A percentile compares a stretch with the other conserved stretches of the same genome.
These are phyloP conservation scores for Pristionchus exspectatus DNA, from an alignment of 2,888 invertebrate species.

Conservation along the genomic window DNA sequence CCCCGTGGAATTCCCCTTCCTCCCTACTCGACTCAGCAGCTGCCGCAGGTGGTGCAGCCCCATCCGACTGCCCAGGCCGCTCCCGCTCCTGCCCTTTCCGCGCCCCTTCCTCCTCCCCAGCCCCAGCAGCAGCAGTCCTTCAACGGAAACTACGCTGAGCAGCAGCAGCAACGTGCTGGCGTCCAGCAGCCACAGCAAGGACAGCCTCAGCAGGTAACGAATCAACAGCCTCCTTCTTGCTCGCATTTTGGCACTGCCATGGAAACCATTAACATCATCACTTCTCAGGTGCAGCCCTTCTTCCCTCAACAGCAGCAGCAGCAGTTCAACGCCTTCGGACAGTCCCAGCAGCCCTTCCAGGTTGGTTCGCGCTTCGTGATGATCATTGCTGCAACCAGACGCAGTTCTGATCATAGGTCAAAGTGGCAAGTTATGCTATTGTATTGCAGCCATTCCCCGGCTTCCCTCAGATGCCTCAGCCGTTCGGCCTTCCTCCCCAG, in stretches of 20 bases:
- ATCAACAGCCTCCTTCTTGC: not conserved
- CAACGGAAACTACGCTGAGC: conserved; percentile 44
- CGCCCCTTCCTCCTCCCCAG: conserved; percentile 41
- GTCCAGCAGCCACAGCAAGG: conserved; percentile 27
- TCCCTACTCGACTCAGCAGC: conserved; percentile 36
- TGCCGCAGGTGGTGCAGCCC: not conserved
- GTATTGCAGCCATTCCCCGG: conserved; percentile 55
- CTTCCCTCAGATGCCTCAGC: conserved; percentile 33
- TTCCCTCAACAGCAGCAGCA: conserved; percentile 56
- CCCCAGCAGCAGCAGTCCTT: conserved; percentile 48
- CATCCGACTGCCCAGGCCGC: conserved; percentile 11
- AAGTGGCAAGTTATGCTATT: too few relatives aligned
- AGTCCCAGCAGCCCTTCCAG: conserved; percentile 59
- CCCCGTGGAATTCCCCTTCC: conserved; percentile 38
- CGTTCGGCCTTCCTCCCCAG: conserved; percentile 46
- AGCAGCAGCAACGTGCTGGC: conserved; percentile 4
- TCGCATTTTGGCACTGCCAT: not conserved
- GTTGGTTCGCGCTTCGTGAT: not conserved
- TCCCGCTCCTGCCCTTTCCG: not conserved
- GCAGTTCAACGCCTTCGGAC: conserved; percentile 57
- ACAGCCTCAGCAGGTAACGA: conserved; percentile 7
- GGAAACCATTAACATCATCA: too few relatives aligned
- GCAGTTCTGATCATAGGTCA: not conserved
- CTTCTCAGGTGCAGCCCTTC: conserved; percentile 37
- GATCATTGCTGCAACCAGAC: not conserved